phyloP scores from a whole-genome alignment of 2,888 invertebrate genomes.

The Uropetala carovei region DNA sequence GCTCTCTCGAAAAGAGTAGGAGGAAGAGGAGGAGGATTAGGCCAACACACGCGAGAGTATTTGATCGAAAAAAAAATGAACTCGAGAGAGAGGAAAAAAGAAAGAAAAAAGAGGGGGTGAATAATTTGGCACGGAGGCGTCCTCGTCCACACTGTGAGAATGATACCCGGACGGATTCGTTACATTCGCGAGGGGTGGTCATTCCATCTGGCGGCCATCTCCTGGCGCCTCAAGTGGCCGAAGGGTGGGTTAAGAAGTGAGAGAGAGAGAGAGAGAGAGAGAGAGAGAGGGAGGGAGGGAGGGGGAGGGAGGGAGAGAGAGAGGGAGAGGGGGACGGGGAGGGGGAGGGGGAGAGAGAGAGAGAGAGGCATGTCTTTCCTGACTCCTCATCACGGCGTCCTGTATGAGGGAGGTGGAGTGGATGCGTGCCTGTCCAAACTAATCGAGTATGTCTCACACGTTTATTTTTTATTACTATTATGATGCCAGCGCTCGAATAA shows the following conservation, averaged over 20 bases:
- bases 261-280: not conserved
- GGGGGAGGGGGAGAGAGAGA: not conserved
- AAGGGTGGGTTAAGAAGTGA: not conserved
- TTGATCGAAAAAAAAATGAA: not conserved
- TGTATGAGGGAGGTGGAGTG: not conserved
- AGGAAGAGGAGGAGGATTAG: not conserved
- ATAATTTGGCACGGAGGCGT: constrained; percentile 1
- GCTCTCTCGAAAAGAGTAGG: not conserved
- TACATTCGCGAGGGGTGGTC: constrained; percentile 34
- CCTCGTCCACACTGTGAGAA: not conserved
- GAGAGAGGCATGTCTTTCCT: no score
- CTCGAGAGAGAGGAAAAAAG: not conserved
- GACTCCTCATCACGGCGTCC: no score
- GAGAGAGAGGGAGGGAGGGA: not conserved
- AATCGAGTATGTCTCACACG: not conserved
- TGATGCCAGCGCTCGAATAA: not conserved
- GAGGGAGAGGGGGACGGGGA: not conserved
- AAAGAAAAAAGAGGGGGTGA: not conserved
- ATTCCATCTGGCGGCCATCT: not conserved
- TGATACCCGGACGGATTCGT: not conserved
- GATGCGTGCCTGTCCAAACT: not conserved
- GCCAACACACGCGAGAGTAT: not conserved
- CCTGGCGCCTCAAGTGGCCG: not conserved
- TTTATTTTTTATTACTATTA: not conserved
- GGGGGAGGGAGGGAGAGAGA: not conserved